Evolutionary conservation across 2,888 invertebrate genomes (phyloP), one percentile per base, ranked within the genome.

Genomic region (Trisateles emortualis): DNA sequence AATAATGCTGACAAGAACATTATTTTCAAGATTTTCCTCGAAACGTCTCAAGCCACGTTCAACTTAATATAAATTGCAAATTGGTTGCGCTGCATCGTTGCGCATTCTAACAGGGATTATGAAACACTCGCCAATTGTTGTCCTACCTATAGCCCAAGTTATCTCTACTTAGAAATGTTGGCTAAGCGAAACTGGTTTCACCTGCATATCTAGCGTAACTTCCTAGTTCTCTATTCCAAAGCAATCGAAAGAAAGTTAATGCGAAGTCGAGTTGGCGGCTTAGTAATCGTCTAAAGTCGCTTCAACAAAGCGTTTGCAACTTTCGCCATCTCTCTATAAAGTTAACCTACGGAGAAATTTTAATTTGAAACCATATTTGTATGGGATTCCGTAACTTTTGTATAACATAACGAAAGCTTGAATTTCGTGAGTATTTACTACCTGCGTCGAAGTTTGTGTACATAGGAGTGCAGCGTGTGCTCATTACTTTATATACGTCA

Each of bases 241-340:
- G 68, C 67, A 66, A 76, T 78, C 64, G 73, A 73, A 79, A 74
- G 76, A 79, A 79, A 78, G 80, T 76, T 73, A 71, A 65, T 64
- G 56, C 51, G 65, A 56, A 72, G 64, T 67, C 53, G 55, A 64
- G 61, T 59, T 68, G 48, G 42, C 49, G 49, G 35, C 46, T 66
- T 50, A 59, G 66, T 59, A 54, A 64, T 49, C 46, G 59, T 51
- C 65, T 61, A 53, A 74, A 73, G 64, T 72, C 72, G 59, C 53
- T 46, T 51, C 59, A 52, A 61, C 65, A 60, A 64, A 68, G 72
- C 64, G 55, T 68, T 62, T 38, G 50, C 57, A 74, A 73, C 69
- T 76, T 74, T 68, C 64, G 59, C 68, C 63, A 61, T 61, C 59
- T 64, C 64, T 63, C 60, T 59, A 52, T 59, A 61, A 61, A 68